Conservation (phyloP, 2,797 vertebrate genomes). For the Apodemus agrarius region DNA sequence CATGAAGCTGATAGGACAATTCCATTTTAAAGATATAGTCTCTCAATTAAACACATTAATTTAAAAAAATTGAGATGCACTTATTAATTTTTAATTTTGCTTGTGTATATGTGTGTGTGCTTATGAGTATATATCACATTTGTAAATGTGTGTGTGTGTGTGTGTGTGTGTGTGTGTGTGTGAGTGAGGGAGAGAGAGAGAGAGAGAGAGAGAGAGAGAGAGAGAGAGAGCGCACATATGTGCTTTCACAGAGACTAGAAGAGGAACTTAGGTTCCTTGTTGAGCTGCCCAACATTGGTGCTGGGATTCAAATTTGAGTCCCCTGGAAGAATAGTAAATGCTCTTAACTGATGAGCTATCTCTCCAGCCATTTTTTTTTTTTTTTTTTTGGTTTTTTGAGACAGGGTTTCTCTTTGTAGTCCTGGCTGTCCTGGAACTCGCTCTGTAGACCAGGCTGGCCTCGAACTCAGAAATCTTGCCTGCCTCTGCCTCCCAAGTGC, state of each 20-base stretch:
- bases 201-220: neutral
- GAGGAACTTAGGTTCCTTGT: neutral
- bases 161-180: neutral
- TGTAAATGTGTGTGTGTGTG: too few species aligned
- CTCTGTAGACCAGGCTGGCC: too few species aligned
- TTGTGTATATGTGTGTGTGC: neutral
- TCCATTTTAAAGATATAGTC: neutral
- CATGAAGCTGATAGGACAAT: neutral
- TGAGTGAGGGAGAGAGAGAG: neutral
- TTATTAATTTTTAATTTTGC: neutral
- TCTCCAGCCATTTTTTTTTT: too few species aligned
- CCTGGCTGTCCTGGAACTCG: too few species aligned
- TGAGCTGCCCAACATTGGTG: neutral
- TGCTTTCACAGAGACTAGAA: neutral
- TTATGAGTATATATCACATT: neutral
- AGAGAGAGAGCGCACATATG: neutral
- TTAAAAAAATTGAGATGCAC: neutral
- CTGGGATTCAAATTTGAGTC: neutral
- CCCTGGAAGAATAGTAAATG: neutral
- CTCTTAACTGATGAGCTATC: neutral
- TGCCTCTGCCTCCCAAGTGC: too few species aligned
- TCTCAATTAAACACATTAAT: neutral
- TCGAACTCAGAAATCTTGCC: too few species aligned
- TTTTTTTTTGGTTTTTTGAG: too few species aligned
- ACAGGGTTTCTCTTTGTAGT: too few species aligned